Conservation (phyloP, 2,797 vertebrate genomes). For the Periophthalmus magnuspinnatus region DNA sequence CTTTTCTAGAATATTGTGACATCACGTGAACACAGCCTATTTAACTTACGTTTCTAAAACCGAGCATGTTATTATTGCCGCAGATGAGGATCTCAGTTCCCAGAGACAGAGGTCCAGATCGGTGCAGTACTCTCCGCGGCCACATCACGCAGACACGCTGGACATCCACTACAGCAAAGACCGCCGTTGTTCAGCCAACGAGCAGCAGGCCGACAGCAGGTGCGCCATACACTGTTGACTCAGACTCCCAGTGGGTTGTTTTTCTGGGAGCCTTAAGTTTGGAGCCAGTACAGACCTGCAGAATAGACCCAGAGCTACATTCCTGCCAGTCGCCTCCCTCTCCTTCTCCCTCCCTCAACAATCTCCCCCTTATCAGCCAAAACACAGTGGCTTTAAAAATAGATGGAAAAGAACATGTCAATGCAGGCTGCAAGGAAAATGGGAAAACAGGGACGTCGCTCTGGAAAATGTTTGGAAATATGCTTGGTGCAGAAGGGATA, state of each 20-base stretch:
- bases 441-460: slow-evolving; percentile 38
- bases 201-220: slow-evolving; percentile 70
- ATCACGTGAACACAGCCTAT: too few relatives aligned
- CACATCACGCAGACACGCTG: slow-evolving; percentile 84
- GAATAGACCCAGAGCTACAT: slow-evolving; percentile 66
- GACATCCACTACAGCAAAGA: slow-evolving; percentile 63
- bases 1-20: too few relatives aligned
- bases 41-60: slow-evolving; percentile 6
- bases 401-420: slow-evolving; percentile 69
- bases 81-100: slow-evolving; percentile 63
- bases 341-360: slow-evolving; percentile 54
- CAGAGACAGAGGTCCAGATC: slow-evolving; percentile 87
- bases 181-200: slow-evolving; percentile 55
- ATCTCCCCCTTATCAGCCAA: slow-evolving; percentile 71
- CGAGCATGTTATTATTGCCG: slow-evolving; percentile 1
- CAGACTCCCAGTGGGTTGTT: slow-evolving; percentile 21
- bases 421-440: slow-evolving; percentile 46
- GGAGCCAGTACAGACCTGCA: slow-evolving; percentile 73
- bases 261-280: slow-evolving; percentile 17
- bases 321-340: slow-evolving; percentile 67
- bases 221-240: slow-evolving; percentile 32
- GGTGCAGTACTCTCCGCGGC: slow-evolving; percentile 87
- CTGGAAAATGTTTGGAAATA: slow-evolving; percentile 29
- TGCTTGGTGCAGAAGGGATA: slow-evolving; percentile 35
- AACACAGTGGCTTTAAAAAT: slow-evolving; percentile 74